Percentiles rank a stretch among this genome's conserved stretches.
Evolutionary conservation across 2,797 vertebrate genomes (phyloP).

Genomic region (Chelmon rostratus): DNA sequence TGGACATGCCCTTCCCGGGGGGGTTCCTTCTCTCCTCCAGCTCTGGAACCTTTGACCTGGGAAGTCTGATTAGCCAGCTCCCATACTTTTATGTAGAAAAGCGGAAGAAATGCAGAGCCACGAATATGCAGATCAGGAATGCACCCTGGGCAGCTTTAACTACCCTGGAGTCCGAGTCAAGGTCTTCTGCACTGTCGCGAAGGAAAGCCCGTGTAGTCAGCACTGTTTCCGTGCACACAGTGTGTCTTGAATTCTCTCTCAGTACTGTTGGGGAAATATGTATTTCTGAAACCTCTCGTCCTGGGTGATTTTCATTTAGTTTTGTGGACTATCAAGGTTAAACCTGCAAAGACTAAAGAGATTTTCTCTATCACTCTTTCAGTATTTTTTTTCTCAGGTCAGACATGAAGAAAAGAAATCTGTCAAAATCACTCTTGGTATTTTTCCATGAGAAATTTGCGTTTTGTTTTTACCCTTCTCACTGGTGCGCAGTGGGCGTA

Average conservation of each 20-base stretch:
- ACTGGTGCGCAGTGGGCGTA: neutral
- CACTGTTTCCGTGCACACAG: slow-evolving; percentile 49
- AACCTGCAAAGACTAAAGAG: neutral
- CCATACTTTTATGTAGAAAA: slow-evolving; percentile 73
- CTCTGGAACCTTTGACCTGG: slow-evolving; percentile 71
- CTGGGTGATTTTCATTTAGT: neutral
- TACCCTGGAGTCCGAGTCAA: slow-evolving; percentile 68
- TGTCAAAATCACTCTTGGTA: neutral
- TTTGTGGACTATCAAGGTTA: neutral
- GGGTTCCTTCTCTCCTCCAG: slow-evolving; percentile 66
- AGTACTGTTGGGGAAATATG: neutral
- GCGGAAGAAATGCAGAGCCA: slow-evolving; percentile 75
- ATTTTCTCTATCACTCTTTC: neutral
- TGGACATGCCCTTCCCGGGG: slow-evolving; percentile 74
- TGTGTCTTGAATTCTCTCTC: slow-evolving; percentile 27
- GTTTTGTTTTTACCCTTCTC: neutral
- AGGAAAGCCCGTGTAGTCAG: slow-evolving; percentile 57
- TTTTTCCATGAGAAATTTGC: neutral
- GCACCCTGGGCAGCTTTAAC: slow-evolving; percentile 65
- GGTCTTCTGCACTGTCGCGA: slow-evolving; percentile 66
- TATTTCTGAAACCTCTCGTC: slow-evolving; percentile 4
- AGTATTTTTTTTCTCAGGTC: neutral
- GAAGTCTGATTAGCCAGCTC: slow-evolving; percentile 78
- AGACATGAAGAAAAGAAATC: neutral
- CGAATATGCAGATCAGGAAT: slow-evolving; percentile 78